phyloP scores from a whole-genome alignment of 2,888 invertebrate genomes.

The Adineta ricciae region DNA sequence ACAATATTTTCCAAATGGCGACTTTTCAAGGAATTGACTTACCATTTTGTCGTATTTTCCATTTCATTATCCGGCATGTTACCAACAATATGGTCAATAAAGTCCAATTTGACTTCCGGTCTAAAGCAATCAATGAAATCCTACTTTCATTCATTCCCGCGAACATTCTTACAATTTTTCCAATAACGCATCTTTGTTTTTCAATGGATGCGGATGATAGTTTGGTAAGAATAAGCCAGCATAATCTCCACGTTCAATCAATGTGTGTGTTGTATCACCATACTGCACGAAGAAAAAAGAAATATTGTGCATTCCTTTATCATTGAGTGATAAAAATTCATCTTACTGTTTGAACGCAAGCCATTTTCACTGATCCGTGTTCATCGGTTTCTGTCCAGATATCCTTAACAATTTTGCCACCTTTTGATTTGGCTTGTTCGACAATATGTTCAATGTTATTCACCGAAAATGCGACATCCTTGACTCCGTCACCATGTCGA shows the following conservation, averaged over 20 bases:
- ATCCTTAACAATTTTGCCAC: constrained; percentile 73
- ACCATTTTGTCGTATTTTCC: constrained; percentile 78
- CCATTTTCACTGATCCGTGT: constrained; percentile 71
- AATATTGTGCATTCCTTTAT: no score
- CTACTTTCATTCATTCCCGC: no score
- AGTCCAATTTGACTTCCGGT: constrained; percentile 63
- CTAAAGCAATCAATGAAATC: constrained; percentile 35
- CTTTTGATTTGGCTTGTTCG: constrained; percentile 68
- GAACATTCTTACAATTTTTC: not conserved
- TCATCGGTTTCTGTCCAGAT: constrained; percentile 81
- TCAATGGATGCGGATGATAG: constrained; percentile 35
- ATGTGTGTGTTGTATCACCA: constrained; percentile 89
- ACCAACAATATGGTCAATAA: constrained; percentile 91
- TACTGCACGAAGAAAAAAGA: constrained; percentile 57
- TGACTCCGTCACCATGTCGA: constrained; percentile 88
- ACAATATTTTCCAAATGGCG: not conserved
- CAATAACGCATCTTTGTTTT: constrained; percentile 40
- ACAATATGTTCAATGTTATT: constrained; percentile 81
- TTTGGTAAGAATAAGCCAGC: constrained; percentile 60
- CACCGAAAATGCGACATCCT: constrained; percentile 85
- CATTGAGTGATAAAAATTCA: no score
- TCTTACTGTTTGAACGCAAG: constrained; percentile 74
- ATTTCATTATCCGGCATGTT: constrained; percentile 86
- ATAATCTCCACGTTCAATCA: constrained; percentile 75
- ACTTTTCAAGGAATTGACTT: constrained; percentile 40